Conservation (phyloP, 2,797 vertebrate genomes). For the Hyperoplus immaculatus region DNA sequence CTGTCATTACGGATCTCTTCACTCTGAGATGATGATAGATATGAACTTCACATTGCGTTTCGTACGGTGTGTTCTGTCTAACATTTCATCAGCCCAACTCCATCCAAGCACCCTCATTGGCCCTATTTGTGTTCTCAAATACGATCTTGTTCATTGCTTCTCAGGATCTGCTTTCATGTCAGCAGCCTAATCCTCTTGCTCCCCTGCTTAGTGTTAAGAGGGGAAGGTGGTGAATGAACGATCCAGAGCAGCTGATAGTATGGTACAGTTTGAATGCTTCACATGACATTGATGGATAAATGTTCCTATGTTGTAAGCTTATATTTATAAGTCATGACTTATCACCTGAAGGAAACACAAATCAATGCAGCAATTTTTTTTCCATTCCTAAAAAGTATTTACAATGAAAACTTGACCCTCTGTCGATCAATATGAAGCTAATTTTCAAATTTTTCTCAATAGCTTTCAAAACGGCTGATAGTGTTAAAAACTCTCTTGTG, state of each 20-base stretch:
- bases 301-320: constrained; percentile 25
- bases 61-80: not conserved
- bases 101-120: not conserved
- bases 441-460: not conserved
- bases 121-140: constrained; percentile 14
- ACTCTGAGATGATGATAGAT: not conserved
- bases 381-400: constrained; percentile 2
- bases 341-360: not conserved
- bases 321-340: constrained; percentile 55
- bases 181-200: constrained; percentile 45
- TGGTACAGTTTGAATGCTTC: constrained; percentile 18
- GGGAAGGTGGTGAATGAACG: constrained; percentile 63
- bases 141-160: constrained; percentile 51
- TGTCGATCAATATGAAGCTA: not conserved
- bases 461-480: not conserved
- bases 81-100: not conserved
- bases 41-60: not conserved
- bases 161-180: constrained; percentile 60
- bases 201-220: constrained; percentile 47
- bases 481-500: not conserved
- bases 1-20: not conserved
- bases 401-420: not conserved
- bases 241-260: constrained; percentile 59
- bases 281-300: constrained; percentile 63
- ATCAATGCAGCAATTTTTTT: not conserved